Evolutionary conservation across 2,888 invertebrate species (phyloP).

Genomic region (Drosophila anomelani): DNA sequence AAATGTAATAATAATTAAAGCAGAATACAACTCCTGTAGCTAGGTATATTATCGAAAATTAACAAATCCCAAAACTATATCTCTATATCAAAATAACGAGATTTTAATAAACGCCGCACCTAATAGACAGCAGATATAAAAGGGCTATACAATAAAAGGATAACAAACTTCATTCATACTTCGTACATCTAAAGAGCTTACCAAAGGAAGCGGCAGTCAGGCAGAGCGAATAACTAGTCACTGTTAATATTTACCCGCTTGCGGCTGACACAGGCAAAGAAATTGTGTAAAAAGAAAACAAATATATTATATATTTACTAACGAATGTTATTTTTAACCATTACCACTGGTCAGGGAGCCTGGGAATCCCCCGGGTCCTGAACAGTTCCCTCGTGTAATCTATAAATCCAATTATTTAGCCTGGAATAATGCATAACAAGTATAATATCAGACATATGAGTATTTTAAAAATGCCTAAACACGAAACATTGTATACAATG

Average conservation of each 20-base stretch:
- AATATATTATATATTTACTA: constrained; percentile 40
- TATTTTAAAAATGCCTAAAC: constrained; percentile 52
- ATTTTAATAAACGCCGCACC: constrained; percentile 58
- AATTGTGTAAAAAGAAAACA: constrained; percentile 36
- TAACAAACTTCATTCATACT: constrained; percentile 31
- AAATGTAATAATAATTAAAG: constrained; percentile 23
- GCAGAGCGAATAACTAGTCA: constrained; percentile 41
- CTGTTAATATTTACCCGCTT: constrained; percentile 69
- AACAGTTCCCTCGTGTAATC: constrained; percentile 30
- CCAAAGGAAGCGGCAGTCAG: constrained; percentile 30
- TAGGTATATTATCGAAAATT: constrained; percentile 71
- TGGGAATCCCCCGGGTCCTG: neutral
- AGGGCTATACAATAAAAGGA: constrained; percentile 16
- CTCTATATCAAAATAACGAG: constrained; percentile 61
- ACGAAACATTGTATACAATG: constrained; percentile 48
- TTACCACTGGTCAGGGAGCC: constrained; percentile 2
- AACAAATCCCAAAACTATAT: constrained; percentile 49
- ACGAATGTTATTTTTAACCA: constrained; percentile 51
- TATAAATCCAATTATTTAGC: constrained; percentile 30
- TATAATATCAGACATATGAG: constrained; percentile 52
- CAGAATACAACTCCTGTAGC: constrained; percentile 50
- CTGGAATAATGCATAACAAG: constrained; percentile 41
- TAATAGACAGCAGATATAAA: constrained; percentile 38
- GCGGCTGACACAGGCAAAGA: constrained; percentile 23
- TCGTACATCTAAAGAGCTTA: constrained; percentile 49